phyloP scores from a whole-genome alignment of 2,797 vertebrate genomes.

The Coccyzus lansbergi region DNA sequence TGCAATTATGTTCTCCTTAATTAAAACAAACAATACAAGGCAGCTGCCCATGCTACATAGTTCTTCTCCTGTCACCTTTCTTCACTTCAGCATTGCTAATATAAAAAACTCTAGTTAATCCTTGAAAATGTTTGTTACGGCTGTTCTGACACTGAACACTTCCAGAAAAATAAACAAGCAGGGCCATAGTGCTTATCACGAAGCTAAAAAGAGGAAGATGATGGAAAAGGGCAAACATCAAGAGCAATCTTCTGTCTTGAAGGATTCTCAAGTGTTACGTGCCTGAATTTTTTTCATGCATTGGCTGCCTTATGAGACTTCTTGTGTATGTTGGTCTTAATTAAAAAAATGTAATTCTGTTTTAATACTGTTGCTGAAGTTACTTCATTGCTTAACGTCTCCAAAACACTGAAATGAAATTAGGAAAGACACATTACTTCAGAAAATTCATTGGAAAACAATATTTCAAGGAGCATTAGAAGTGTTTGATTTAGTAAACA shows the following conservation, averaged over 20 bases:
- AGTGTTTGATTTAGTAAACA: not conserved
- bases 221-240: not conserved
- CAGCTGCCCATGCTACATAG: not conserved
- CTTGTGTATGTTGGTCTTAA: not conserved
- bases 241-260: not conserved
- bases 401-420: not conserved
- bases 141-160: not conserved
- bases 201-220: not conserved
- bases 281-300: not conserved
- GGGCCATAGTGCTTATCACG: not conserved
- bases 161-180: not conserved
- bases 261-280: not conserved
- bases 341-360: not conserved
- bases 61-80: not conserved
- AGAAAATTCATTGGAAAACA: not conserved
- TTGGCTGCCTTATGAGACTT: not conserved
- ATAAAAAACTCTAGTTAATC: not conserved
- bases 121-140: not conserved
- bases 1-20: not conserved
- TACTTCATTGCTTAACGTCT: not conserved
- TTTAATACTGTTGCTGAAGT: not conserved
- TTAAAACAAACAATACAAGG: not conserved
- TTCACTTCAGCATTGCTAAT: not conserved
- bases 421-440: not conserved
- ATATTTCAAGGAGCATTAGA: not conserved